Evolutionary conservation across 1,140 invertebrate species (phyloP), one percentile per base, ranked within the genome.

Genomic region (Batillaria attramentaria): DNA sequence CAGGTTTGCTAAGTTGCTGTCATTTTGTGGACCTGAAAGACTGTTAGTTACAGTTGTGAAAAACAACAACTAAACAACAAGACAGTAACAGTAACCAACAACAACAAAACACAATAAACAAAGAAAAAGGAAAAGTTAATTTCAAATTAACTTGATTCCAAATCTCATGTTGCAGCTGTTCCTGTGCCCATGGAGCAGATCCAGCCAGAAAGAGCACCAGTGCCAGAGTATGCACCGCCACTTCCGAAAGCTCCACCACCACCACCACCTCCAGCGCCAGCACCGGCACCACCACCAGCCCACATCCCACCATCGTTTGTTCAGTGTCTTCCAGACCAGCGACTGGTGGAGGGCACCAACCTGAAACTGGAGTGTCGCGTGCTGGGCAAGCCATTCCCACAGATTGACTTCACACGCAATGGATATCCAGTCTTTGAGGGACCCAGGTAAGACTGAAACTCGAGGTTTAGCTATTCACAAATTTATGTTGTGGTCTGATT

Each of bases 291-390:
- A n/a, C 83, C 84, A 35, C 81, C 83, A 16, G 83, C 83, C n/a
- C 81, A 83, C 39, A 82, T 87, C 28, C 84, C 82, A 39, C 88
- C 88, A 72, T 79, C 78, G n/a, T 88, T 89, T 79, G 81, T 87
- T 8, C 85, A 97, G 87, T 96, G 97, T 90, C 82, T 88, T 50
- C 81, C 85, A 41, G 86, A 88, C 68, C 79, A 79, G n/a, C 79
- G 82, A 18, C 72, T 90, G 43, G 83, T 86, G 10, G 88, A 87
- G 73, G 89, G 88, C 35, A 87, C 85, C 31, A 89, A 87, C 82
- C 79, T 84, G 54, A 85, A 87, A 57, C 75, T 92, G 89, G 91
- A 91, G 65, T 91, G 92, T 57, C 85, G 87, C 77, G 89, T 92
- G 1, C 87, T 86, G 70, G 92, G 92, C 35, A 90, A 91, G 76